Evolutionary conservation across 64 coral and sea anemone species (phyloP).

Genomic region (Montipora cactus): DNA sequence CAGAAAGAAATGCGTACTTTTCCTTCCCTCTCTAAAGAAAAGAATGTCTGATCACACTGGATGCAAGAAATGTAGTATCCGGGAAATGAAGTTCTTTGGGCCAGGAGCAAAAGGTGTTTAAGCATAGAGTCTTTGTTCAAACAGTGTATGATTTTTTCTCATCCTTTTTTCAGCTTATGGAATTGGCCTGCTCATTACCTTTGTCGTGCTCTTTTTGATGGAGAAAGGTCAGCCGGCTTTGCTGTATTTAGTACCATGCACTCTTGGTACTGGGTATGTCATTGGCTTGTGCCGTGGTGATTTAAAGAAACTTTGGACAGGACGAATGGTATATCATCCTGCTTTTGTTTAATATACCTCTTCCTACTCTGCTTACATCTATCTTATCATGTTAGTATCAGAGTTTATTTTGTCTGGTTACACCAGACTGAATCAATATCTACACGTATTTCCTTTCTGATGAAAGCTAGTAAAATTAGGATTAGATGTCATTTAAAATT

Average conservation of each 20-base stretch:
- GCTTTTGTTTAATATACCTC: slow-evolving; percentile 47
- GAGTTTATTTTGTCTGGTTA: neutral
- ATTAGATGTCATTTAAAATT: no score
- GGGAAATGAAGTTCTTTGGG: no score
- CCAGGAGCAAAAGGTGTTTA: no score
- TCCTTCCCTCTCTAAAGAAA: no score
- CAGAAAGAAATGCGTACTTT: no score
- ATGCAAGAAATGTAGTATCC: no score
- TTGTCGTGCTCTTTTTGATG: slow-evolving; percentile 92
- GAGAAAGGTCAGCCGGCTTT: slow-evolving; percentile 94
- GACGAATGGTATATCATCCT: slow-evolving; percentile 89
- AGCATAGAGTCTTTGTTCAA: neutral
- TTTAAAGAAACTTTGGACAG: slow-evolving; percentile 91
- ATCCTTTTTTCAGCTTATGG: slow-evolving; percentile 88
- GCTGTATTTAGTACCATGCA: slow-evolving; percentile 90
- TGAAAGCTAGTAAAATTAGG: no score
- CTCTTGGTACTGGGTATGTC: slow-evolving; percentile 68
- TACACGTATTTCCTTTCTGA: no score
- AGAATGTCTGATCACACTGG: no score
- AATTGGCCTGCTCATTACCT: slow-evolving; percentile 90
- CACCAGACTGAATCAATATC: neutral
- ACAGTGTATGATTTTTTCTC: neutral
- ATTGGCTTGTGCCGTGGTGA: slow-evolving; percentile 78
- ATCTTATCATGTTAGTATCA: slow-evolving; percentile 64
- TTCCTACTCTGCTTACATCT: slow-evolving; percentile 27